Base-by-base conservation (phyloP, 2,797 vertebrate genomes). In the Holocentrus rufus region DNA sequence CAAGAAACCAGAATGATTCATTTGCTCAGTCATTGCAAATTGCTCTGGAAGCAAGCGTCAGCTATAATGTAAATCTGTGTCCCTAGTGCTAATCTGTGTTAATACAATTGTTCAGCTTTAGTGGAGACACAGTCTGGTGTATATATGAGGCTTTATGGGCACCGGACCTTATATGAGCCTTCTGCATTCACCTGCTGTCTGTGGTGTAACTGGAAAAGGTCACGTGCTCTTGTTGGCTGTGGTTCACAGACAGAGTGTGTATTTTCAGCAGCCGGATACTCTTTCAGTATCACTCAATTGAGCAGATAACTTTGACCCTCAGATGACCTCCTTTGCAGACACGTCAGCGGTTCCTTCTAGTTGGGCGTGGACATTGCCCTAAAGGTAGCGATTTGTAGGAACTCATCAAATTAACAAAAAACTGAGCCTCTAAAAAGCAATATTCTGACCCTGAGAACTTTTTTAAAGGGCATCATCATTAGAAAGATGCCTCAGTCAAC, bases 271-370 rank as follows among this genome's bases (percentile, higher is more conserved):
- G 58, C 31, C 42, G 46, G 34, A 44, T 15, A 39, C 20, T 70
- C 55, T 76, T 34, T 78, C 70, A 69, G 30, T 56, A 53, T 59
- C 27, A 22, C 46, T 69, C 34, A 61, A 7, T 25, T 34, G 2
- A 36, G 34, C 55, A 69, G 47, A 71, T 55, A 47, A 56, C 59
- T 72, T 11, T 74, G 71, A 66, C 50, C 59, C 30, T 22, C 18
- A 50, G 23, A 23, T 31, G 67, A 60, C 25, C 50, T 36, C 25
- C 25, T 34, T 77, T 49, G 69, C 53, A 76, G 59, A 67, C 36
- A 3, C 13, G 54, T 73, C 77, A 6, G 73, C 31, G 49, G 2
- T 3, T 78, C 56, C 72, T 58, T 71, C 13, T 66, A 80, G 60
- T 65, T 31, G 36, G 46, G 65, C 63, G 68, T 77, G 46, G 15